Evolutionary conservation across 2,888 invertebrate species (phyloP).

Genomic region (Drosophila borborema): DNA sequence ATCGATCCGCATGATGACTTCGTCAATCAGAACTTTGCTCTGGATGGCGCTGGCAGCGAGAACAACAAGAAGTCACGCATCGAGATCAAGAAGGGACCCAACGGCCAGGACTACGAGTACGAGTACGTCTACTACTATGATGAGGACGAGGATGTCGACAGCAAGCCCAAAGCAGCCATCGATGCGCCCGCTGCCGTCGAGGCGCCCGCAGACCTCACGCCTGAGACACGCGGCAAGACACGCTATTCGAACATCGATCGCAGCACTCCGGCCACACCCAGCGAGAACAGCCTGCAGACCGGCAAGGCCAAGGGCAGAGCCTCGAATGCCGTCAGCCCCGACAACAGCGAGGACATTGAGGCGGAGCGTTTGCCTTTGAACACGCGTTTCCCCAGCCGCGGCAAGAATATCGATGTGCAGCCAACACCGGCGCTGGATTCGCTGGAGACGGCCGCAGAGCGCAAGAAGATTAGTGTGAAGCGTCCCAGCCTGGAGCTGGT

Average conservation of each 20-base stretch:
- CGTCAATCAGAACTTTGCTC: constrained; percentile 86
- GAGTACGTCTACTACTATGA: constrained; percentile 97
- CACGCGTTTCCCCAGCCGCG: constrained; percentile 93
- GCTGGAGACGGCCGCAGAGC: constrained; percentile 86
- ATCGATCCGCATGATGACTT: constrained; percentile 79
- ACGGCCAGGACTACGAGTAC: constrained; percentile 96
- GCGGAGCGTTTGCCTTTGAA: constrained; percentile 89
- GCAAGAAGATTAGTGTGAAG: constrained; percentile 85
- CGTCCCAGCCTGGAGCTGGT: constrained; percentile 92
- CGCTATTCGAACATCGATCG: constrained; percentile 85
- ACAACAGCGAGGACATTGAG: constrained; percentile 74
- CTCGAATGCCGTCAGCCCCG: constrained; percentile 66
- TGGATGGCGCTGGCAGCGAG: constrained; percentile 89
- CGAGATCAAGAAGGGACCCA: constrained; percentile 94
- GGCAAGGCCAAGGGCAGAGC: constrained; percentile 87
- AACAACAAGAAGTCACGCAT: constrained; percentile 90
- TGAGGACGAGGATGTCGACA: constrained; percentile 88
- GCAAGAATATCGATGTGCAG: constrained; percentile 85
- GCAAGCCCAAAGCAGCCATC: constrained; percentile 83
- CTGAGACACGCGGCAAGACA: constrained; percentile 86
- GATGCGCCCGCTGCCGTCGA: constrained; percentile 53
- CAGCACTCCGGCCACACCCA: constrained; percentile 85
- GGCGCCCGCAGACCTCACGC: constrained; percentile 49
- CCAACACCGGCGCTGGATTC: constrained; percentile 87
- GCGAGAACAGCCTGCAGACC: constrained; percentile 88